Percentiles rank a stretch among this genome's conserved stretches.
Conservation (phyloP, 2,797 vertebrate genomes). For the Tapirus indicus region DNA sequence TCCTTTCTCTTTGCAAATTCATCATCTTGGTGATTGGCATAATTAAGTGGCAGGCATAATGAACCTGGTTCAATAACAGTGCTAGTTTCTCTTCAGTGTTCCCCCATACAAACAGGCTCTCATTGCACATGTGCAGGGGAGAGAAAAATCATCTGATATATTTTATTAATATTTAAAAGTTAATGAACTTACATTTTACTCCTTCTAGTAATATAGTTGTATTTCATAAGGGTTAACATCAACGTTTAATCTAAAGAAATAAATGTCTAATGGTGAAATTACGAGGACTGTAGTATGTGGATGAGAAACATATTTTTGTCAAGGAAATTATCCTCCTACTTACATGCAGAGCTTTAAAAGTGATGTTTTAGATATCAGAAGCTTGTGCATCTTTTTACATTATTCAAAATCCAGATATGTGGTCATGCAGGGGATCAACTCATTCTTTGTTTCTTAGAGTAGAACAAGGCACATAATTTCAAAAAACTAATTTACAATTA, state of each 20-base stretch:
- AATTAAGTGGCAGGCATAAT: too few species aligned
- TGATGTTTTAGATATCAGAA: slow-evolving; percentile 37
- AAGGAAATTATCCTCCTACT: background rate
- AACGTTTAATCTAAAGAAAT: background rate
- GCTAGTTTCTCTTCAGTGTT: background rate
- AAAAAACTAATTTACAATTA: slow-evolving; percentile 51
- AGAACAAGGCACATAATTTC: slow-evolving; percentile 30
- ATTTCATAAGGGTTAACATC: background rate
- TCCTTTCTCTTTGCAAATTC: too few species aligned
- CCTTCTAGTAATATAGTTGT: background rate
- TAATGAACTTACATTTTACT: slow-evolving; percentile 53
- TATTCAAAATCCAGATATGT: slow-evolving; percentile 30
- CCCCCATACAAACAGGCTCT: background rate
- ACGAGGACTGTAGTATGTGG: background rate
- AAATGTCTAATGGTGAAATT: slow-evolving; percentile 32
- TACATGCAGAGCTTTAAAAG: slow-evolving; percentile 15
- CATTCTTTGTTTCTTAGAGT: slow-evolving; percentile 36
- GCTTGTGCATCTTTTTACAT: background rate
- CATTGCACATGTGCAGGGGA: background rate
- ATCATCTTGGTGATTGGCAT: too few species aligned
- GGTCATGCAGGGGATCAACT: background rate
- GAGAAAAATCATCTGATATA: background rate
- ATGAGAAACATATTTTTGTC: background rate
- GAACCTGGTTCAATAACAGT: too few species aligned
- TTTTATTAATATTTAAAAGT: slow-evolving; percentile 44